Conservation (phyloP, 1,140 invertebrate species). For the Papilio aristodemus region DNA sequence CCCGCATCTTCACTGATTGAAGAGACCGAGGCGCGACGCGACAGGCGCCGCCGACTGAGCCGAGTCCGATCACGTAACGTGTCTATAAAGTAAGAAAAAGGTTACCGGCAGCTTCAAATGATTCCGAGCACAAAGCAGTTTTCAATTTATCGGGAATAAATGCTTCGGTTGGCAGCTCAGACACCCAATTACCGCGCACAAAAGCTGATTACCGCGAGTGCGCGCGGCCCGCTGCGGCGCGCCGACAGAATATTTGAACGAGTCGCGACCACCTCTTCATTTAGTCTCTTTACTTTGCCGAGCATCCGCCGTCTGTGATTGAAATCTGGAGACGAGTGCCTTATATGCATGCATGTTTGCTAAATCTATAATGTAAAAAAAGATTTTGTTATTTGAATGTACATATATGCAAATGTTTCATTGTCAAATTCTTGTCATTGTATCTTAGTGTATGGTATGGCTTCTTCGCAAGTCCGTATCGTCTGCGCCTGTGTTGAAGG, state of each 20-base stretch:
- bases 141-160: conserved; percentile 79
- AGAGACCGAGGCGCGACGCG: conserved; percentile 1
- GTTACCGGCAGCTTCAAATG: conserved; percentile 58
- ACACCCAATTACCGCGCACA: conserved; percentile 78
- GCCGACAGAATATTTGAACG: conserved; percentile 64
- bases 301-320: conserved; percentile 50
- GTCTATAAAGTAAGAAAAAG: conserved; percentile 51
- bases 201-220: conserved; percentile 78
- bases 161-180: conserved; percentile 77
- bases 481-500: conserved; percentile 37
- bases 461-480: neutral
- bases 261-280: conserved; percentile 66
- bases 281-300: conserved; percentile 56
- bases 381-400: neutral
- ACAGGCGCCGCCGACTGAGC: conserved; percentile 1
- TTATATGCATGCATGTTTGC: conserved; percentile 16
- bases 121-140: conserved; percentile 74
- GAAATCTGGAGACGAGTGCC: conserved; percentile 45
- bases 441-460: neutral
- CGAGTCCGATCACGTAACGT: conserved; percentile 32
- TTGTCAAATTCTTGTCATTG: neutral
- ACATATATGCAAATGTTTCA: neutral
- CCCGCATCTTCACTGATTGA: conserved; percentile 12
- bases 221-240: conserved; percentile 54
- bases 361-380: neutral